Conservation (phyloP, 2,888 invertebrate species). For the Nemurella pictetii region DNA sequence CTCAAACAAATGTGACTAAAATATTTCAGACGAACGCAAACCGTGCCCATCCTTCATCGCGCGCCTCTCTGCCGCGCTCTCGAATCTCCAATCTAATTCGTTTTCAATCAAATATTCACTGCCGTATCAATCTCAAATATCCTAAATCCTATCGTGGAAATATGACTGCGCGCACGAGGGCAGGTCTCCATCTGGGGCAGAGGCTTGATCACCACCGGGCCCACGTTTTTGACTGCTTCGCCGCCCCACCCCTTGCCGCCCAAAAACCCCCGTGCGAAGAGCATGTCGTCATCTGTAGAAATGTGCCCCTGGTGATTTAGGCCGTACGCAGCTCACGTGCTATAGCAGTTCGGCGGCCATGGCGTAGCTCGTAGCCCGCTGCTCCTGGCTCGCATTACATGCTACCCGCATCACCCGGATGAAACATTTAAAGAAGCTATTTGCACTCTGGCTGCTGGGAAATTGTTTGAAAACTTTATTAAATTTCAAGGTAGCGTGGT, state of each 20-base stretch:
- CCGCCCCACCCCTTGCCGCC: neutral
- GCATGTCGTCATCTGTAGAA: slow-evolving; percentile 11
- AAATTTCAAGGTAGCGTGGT: neutral
- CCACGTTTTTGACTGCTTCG: neutral
- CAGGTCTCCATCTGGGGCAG: too few species aligned
- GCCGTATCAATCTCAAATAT: too few species aligned
- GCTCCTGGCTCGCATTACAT: neutral
- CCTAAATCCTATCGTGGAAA: too few species aligned
- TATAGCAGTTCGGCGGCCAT: neutral
- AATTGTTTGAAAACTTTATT: slow-evolving; percentile 22
- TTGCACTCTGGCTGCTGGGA: neutral
- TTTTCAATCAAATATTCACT: too few species aligned
- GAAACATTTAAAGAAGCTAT: slow-evolving; percentile 23
- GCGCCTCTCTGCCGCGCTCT: too few species aligned
- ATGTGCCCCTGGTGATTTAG: slow-evolving; percentile 6
- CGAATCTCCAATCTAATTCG: too few species aligned
- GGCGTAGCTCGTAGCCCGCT: too few species aligned
- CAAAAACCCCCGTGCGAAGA: neutral
- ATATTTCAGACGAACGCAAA: too few species aligned
- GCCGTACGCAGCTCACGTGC: slow-evolving; percentile 8
- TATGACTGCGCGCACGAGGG: too few species aligned
- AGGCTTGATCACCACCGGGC: too few species aligned
- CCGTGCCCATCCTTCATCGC: too few species aligned
- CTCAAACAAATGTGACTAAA: too few species aligned
- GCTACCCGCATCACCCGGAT: neutral